phyloP scores from a whole-genome alignment of 2,888 invertebrate species.

The Tenthredo amoena region DNA sequence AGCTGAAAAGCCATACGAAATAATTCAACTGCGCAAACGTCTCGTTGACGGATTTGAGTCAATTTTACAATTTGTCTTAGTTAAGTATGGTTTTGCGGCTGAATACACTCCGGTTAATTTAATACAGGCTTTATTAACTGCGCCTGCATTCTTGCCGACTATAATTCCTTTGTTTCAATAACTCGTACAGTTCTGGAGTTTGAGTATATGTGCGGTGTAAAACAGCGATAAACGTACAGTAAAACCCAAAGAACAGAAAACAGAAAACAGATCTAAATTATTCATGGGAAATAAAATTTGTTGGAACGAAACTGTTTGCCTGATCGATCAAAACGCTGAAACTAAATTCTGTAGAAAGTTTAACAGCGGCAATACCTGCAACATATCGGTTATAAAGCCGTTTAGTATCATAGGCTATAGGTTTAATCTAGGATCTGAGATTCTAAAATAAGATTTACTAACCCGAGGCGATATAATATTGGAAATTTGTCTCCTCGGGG shows the following conservation, averaged over 20 bases:
- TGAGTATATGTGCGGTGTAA: background rate
- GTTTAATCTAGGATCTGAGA: background rate
- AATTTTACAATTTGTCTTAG: slow-evolving; percentile 5
- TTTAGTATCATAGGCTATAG: background rate
- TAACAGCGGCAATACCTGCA: background rate
- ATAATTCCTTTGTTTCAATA: slow-evolving; percentile 2
- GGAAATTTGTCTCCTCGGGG: background rate
- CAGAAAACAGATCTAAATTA: background rate
- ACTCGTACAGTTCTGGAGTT: background rate
- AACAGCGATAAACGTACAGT: background rate
- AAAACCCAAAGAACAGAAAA: background rate
- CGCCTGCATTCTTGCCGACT: background rate
- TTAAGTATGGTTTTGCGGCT: background rate
- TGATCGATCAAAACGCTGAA: background rate
- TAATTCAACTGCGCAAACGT: background rate
- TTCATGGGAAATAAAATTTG: background rate
- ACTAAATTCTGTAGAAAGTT: background rate
- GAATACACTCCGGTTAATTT: slow-evolving; percentile 15
- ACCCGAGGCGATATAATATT: background rate
- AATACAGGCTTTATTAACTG: background rate
- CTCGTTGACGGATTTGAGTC: background rate
- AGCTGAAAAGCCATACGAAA: background rate
- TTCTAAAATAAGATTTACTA: background rate
- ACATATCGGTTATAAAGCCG: background rate
- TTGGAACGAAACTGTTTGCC: background rate